Evolutionary conservation across 2,797 vertebrate genomes (phyloP), one percentile per base, ranked within the genome.

Genomic region (Chelon auratus): DNA sequence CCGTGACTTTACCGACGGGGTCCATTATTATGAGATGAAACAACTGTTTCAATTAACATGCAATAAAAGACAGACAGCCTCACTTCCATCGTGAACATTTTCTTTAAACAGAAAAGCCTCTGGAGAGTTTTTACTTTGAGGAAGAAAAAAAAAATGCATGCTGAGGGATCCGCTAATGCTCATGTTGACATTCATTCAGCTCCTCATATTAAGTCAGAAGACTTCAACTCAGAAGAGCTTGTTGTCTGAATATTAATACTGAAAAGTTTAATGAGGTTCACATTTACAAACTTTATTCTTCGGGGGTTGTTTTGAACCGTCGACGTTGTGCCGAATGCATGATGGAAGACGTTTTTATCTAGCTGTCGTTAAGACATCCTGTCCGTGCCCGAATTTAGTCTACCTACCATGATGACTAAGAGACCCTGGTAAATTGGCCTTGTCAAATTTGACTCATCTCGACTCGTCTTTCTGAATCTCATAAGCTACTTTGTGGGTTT

Each of bases 391-490:
- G 42, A 45, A n/a, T 45, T 13, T 17, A 17, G 12, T 51, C 17
- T 26, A 56, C 59, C 47, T n/a, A 2, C 18, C 14, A 24, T 9
- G 18, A 30, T 53, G 37, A 61, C 72, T 36, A 24, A 50, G 22
- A 76, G n/a, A 68, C 74, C 20, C 63, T 6, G 18, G 40, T 54
- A 18, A 64, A 77, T 26, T 12, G 20, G n/a, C 68, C 20, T 39
- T 55, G 62, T 63, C 56, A 81, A 36, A 69, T 70, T 30, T 57
- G 47, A 56, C 64, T 75, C 15, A 20, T 24, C 43, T 58, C 55
- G 26, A 14, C 36, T 24, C 40, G 58, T n/a, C 58, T 61, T 55
- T 14, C 33, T 54, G 14, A 53, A 68, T 69, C 43, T 69, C 50
- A 72, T 40, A 42, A 40, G 52, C 55, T 4, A 30, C 7, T 0